Evolutionary conservation across 2,797 vertebrate species (phyloP).

Genomic region (Xiphorhynchus erythropygius): DNA sequence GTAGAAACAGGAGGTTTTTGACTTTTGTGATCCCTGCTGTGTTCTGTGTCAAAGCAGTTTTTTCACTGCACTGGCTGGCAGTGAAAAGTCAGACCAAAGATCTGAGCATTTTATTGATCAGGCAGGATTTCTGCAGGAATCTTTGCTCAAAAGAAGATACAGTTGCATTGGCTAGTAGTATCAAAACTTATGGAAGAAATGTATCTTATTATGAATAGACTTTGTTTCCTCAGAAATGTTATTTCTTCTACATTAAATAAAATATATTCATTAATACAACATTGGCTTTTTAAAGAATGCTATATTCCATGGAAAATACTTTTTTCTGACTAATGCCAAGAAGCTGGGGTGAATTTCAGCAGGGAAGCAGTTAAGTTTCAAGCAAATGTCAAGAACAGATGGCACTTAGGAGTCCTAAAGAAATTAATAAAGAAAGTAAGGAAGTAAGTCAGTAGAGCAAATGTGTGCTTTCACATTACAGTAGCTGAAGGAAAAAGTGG

Average conservation of each 20-base stretch:
- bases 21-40: neutral
- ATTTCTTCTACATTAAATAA: neutral
- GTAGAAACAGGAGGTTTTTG: neutral
- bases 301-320: neutral
- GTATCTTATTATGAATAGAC: neutral
- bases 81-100: neutral
- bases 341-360: neutral
- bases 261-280: neutral
- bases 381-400: conserved; percentile 5
- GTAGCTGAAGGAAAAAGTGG: neutral
- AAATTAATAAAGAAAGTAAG: neutral
- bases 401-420: neutral
- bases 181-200: neutral
- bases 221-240: neutral
- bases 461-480: neutral
- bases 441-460: neutral
- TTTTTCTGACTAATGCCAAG: neutral
- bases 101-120: neutral
- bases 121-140: neutral
- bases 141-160: neutral
- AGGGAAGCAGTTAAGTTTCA: neutral
- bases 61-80: neutral
- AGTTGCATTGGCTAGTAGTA: neutral
- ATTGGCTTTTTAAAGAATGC: neutral
- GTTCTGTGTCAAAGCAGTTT: neutral